These are phyloP conservation scores for Pedicia rivosa DNA, from an alignment of 2,888 invertebrate genomes.

Conservation along the genomic window DNA sequence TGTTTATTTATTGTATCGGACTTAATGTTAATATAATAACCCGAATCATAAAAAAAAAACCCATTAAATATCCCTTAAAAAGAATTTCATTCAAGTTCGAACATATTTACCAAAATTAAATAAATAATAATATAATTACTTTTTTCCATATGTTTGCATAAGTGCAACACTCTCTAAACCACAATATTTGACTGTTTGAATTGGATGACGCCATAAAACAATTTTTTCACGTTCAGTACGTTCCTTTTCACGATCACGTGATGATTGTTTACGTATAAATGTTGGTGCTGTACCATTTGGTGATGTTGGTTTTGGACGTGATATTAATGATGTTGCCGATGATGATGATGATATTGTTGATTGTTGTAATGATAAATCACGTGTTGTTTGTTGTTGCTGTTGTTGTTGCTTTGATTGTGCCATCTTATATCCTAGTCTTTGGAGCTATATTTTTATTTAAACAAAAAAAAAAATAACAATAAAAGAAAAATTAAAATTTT, in stretches of 20 bases:
- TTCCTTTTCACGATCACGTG: conserved; percentile 28
- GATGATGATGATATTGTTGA: neutral
- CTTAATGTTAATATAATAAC: no score
- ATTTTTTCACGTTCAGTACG: conserved; percentile 44
- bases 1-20: no score
- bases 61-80: no score
- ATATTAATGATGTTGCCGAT: neutral
- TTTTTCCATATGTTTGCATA: conserved; percentile 38
- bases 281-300: conserved; percentile 15
- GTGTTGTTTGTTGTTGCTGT: conserved; percentile 17
- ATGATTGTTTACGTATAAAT: conserved; percentile 21
- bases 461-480: conserved; percentile 14
- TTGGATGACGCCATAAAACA: conserved; percentile 68
- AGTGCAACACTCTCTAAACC: conserved; percentile 52
- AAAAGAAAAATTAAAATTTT: neutral
- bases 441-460: conserved; percentile 31
- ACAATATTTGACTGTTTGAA: conserved; percentile 67
- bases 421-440: conserved; percentile 49
- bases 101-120: neutral
- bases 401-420: conserved; percentile 25
- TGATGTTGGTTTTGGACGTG: conserved; percentile 8
- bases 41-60: no score
- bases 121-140: conserved; percentile 29
- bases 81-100: no score
- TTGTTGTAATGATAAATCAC: neutral